Percentiles rank a stretch among this genome's conserved stretches.
These are phyloP conservation scores for Mystacides longicornis DNA, from an alignment of 2,888 invertebrate species.

Conservation along the genomic window DNA sequence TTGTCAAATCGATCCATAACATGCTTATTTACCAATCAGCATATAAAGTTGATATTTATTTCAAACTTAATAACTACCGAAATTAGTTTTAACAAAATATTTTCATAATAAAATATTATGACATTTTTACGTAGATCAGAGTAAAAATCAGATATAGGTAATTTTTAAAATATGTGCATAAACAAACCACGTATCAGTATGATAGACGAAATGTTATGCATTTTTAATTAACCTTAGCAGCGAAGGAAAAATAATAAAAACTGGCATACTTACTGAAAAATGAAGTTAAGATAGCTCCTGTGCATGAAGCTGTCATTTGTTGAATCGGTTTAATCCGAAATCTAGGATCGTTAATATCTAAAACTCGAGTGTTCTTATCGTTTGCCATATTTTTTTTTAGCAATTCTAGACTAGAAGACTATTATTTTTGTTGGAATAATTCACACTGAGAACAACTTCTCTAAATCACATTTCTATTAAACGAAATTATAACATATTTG, in stretches of 20 bases:
- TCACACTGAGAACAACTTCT: background rate
- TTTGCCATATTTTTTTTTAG: constrained; percentile 5
- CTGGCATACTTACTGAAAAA: constrained; percentile 57
- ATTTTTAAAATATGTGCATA: no score
- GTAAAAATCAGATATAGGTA: no score
- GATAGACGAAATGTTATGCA: background rate
- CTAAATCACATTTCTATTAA: background rate
- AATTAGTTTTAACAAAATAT: no score
- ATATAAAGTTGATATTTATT: no score
- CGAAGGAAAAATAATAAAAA: background rate
- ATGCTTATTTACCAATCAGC: no score
- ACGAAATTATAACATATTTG: background rate
- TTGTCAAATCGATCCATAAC: no score
- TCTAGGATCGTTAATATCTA: constrained; percentile 57
- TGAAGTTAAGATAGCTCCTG: constrained; percentile 85
- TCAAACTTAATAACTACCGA: no score
- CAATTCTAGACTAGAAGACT: background rate
- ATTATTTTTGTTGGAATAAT: background rate
- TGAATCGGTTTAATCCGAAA: constrained; percentile 72
- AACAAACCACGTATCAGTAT: no score
- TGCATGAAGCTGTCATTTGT: constrained; percentile 79
- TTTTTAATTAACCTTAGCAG: background rate
- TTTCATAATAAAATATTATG: no score
- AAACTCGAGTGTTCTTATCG: background rate
- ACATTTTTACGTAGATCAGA: no score